A percentile compares a stretch with the other conserved stretches of the same genome.
phyloP scores from a whole-genome alignment of 1,140 invertebrate genomes.

The Hyles euphorbiae region DNA sequence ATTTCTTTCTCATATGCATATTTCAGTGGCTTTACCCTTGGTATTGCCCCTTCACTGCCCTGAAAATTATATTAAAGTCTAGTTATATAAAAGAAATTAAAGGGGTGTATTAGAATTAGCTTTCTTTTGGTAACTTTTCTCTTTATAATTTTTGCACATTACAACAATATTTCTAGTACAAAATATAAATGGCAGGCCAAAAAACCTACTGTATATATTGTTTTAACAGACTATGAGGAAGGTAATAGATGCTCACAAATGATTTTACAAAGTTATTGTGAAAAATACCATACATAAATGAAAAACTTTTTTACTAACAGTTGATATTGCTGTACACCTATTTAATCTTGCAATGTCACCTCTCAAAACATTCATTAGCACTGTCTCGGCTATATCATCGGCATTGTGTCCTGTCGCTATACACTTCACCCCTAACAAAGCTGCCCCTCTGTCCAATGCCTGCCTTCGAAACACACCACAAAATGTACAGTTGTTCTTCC shows the following conservation, averaged over 20 bases:
- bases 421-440: conserved; percentile 90
- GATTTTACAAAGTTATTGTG: too few relatives aligned
- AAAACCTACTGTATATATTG: too few relatives aligned
- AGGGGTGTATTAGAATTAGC: too few relatives aligned
- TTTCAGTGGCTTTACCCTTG: conserved; percentile 97
- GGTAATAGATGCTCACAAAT: too few relatives aligned
- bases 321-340: conserved; percentile 92
- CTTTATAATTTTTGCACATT: too few relatives aligned
- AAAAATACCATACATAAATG: too few relatives aligned
- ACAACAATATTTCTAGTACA: too few relatives aligned
- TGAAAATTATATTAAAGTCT: conserved; percentile 50
- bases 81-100: neutral
- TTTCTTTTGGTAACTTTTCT: too few relatives aligned
- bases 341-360: conserved; percentile 96
- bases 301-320: conserved; percentile 76
- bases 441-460: conserved; percentile 95
- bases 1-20: conserved; percentile 99
- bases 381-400: conserved; percentile 99
- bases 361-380: conserved; percentile 97
- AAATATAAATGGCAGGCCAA: too few relatives aligned
- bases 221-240: too few relatives aligned
- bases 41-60: conserved; percentile 90
- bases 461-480: conserved; percentile 98
- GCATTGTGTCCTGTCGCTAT: conserved; percentile 99
- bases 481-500: conserved; percentile 99